A percentile compares a stretch with the other conserved stretches of the same genome.
These are phyloP conservation scores for Sitta europaea DNA, from an alignment of 2,113 vertebrate species.

Conservation along the genomic window DNA sequence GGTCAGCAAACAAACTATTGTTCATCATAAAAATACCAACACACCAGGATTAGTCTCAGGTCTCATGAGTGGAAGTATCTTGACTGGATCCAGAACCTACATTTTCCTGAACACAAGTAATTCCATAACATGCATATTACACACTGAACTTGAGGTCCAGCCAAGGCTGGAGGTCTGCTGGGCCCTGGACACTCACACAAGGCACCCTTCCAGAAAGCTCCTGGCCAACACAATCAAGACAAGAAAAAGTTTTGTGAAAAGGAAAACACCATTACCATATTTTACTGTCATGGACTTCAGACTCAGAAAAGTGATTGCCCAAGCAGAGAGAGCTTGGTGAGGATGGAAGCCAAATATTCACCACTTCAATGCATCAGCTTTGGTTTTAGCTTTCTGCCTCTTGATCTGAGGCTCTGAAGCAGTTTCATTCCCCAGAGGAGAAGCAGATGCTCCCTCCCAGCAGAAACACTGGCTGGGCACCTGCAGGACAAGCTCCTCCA, in stretches of 20 bases:
- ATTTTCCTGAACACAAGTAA: conserved; percentile 28
- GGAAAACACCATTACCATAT: neutral
- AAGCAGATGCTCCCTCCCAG: neutral
- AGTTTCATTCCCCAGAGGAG: neutral
- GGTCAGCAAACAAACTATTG: neutral
- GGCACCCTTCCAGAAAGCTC: conserved; percentile 3
- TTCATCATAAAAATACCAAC: neutral
- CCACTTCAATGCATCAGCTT: neutral
- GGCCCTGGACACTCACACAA: neutral
- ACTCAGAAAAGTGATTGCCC: neutral
- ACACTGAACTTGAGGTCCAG: conserved; percentile 42
- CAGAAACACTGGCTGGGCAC: neutral
- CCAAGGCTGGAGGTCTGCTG: conserved; percentile 51
- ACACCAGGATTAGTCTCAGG: neutral
- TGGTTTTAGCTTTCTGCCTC: neutral
- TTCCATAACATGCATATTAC: conserved; percentile 18
- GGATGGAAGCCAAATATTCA: neutral
- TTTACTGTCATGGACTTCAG: neutral
- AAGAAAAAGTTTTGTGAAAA: neutral
- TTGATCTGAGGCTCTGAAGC: neutral
- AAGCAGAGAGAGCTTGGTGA: neutral
- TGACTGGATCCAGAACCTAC: conserved; percentile 4
- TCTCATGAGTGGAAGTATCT: neutral
- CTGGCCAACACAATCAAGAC: conserved; percentile 32
- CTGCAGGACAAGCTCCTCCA: neutral